Conservation (phyloP, 2,888 invertebrate genomes). For the Leucozona laternaria region DNA sequence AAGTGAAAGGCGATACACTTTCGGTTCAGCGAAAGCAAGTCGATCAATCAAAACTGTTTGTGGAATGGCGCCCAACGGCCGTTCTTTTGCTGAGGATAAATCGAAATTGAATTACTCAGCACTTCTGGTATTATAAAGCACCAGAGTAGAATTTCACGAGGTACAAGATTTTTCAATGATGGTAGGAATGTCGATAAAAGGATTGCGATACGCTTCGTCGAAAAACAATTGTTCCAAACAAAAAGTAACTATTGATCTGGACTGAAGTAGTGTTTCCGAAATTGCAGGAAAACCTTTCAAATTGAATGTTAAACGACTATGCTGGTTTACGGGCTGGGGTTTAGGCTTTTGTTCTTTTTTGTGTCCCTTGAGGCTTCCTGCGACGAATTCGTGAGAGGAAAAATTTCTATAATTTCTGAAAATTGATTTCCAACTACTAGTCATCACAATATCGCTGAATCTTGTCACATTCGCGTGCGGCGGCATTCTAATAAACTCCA, state of each 20-base stretch:
- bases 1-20: slow-evolving; percentile 72
- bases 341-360: no score
- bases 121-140: neutral
- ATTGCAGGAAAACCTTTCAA: neutral
- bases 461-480: no score
- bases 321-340: no score
- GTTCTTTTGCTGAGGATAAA: slow-evolving; percentile 52
- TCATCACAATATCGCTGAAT: no score
- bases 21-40: slow-evolving; percentile 38
- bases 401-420: no score
- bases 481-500: no score
- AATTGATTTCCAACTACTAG: no score
- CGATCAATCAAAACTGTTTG: slow-evolving; percentile 61
- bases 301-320: no score
- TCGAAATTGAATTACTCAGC: slow-evolving; percentile 62
- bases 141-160: slow-evolving; percentile 1
- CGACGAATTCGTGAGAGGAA: no score
- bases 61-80: neutral
- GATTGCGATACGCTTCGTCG: neutral
- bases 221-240: neutral
- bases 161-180: neutral
- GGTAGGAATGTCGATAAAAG: neutral
- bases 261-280: neutral
- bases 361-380: no score
- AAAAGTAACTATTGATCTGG: neutral